Base-by-base conservation (phyloP, 2,797 vertebrate species). In the Galagoides demidoff region DNA sequence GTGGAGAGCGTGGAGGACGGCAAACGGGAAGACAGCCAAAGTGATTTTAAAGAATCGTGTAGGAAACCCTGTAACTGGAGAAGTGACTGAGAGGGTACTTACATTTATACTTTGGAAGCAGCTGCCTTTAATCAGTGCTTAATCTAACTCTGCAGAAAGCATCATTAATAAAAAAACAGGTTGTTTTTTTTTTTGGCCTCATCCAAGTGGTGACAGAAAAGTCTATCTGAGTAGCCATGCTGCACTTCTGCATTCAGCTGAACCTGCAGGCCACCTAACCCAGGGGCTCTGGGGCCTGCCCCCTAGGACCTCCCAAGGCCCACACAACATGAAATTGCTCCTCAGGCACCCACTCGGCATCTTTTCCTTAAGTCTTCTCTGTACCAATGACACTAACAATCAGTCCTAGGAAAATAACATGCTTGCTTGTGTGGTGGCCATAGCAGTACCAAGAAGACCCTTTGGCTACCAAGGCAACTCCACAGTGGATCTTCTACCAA, bases 121-220 rank as follows among this genome's bases (percentile, higher is more conserved):
- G 85, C 95, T 95, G 76, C 92, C 96, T 86, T 85, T 92, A 97
- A 97, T 97, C 94, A 96, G 83, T 79, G 95, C 92, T 82, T 97
- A 71, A 95, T 98, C 98, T 97, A 89, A 84, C 97, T 95, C 96
- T 96, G 96, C 49, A 97, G 93, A 98, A 97, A 97, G 57, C 37
- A 85, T 92, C 27, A 94, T 89, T 98, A 96, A 97, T 96, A 97
- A 97, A 97, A 94, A 96, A 97, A 97, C 37, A 84, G 59, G 94
- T 97, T 96, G 93, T 90, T 90, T 83, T 79, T 96, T 13, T 93
- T 61, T 92, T 2, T 57, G 96, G 96, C 87, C 5, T 52, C 77
- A 97, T 98, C 92, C 63, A 86, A 10, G 70, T 77, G 74, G 25
- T 85, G 39, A 81, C n/a, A 43, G 96, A 95, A 96, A 12, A 95